These are phyloP conservation scores for Electrophaes corylata DNA, from an alignment of 2,888 invertebrate genomes.

Conservation along the genomic window DNA sequence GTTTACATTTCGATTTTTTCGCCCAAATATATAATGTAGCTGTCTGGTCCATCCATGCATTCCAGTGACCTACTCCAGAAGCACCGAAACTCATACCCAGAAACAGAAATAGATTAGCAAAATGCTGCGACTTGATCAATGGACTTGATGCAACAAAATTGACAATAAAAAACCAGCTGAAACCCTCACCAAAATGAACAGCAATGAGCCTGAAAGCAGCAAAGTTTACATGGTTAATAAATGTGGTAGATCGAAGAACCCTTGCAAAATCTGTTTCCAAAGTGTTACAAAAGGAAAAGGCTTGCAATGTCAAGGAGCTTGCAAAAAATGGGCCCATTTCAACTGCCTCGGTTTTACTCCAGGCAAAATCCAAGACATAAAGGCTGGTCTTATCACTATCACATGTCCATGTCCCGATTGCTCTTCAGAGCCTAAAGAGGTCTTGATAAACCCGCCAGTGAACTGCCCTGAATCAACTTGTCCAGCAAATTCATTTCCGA, in stretches of 20 bases:
- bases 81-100: not conserved
- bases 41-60: not conserved
- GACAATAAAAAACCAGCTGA: not conserved
- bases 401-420: slow-evolving; percentile 20
- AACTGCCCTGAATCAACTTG: not conserved
- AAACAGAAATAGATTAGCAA: not conserved
- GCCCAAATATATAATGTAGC: not conserved
- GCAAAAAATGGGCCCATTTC: slow-evolving; percentile 19
- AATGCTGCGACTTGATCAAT: not conserved
- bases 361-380: slow-evolving; percentile 14
- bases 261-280: slow-evolving; percentile 16
- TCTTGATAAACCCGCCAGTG: not conserved
- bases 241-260: slow-evolving; percentile 6
- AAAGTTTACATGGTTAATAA: not conserved
- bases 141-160: not conserved
- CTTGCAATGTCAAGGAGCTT: slow-evolving; percentile 13
- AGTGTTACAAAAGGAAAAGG: slow-evolving; percentile 8
- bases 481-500: not conserved
- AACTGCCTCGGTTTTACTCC: slow-evolving; percentile 12
- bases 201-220: not conserved
- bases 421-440: slow-evolving; percentile 10
- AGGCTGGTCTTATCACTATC: slow-evolving; percentile 9
- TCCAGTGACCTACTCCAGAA: not conserved
- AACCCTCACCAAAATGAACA: slow-evolving; percentile 7
- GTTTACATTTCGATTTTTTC: not conserved